Evolutionary conservation across 2,797 vertebrate species (phyloP), one percentile per base, ranked within the genome.

Genomic region (Poecile montanus): DNA sequence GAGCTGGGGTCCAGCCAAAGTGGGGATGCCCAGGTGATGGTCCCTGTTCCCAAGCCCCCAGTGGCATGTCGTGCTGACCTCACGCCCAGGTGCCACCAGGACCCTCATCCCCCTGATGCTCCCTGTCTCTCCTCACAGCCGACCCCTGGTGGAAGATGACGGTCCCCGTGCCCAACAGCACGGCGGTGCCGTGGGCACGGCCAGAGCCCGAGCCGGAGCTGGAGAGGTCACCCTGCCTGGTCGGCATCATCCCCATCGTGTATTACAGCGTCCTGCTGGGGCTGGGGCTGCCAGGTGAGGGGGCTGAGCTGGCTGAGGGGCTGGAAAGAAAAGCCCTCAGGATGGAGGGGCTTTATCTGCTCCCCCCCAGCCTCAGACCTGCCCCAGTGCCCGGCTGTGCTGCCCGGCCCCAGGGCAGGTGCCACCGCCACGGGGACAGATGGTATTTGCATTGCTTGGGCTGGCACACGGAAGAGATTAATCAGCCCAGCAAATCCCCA

Each of bases 201-300:
- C 62, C 63, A 11, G 94, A 98, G 65, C 96, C 6, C 0, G 74
- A 44, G 70, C 21, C 11, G 4, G 71, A 79, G 56, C 9, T 7
- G 8, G 98, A 98, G 63, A 96, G 18, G 83, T 99, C 99, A 4
- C 98, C 98, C 11, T 99, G 99, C 71, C 97, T 99, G 75, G 98
- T 98, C 8, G 98, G 98, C 25, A 94, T 98, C 92, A 51, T 98
- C 68, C 98, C 99, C 4, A 88, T 99, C 57, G 94, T 99, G 96
- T 99, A 99, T 96, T 99, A 99, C 98, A 99, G 99, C 27, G 7
- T 98, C 63, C 98, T 99, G 89, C 98, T 99, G 88, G 98, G 98
- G 73, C 97, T 99, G 79, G 99, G 99, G 77, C 98, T 99, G 57
- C 99, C 99, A 98, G 99, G 99, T 99, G 98, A 96, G 97, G 16